phyloP scores from a whole-genome alignment of 2,888 invertebrate genomes.

The Catocala sponsa region DNA sequence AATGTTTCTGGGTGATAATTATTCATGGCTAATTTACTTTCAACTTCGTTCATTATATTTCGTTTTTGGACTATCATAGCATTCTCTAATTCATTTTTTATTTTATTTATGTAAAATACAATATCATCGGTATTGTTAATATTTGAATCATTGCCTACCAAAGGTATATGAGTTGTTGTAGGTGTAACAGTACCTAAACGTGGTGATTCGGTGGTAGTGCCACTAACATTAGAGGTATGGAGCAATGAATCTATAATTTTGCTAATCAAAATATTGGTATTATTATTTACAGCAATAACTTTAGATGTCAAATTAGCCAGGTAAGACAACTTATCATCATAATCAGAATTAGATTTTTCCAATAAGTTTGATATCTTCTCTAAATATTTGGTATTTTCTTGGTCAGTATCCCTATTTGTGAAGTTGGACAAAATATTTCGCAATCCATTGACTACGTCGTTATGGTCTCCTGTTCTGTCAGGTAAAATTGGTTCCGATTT shows the following conservation, averaged over 20 bases:
- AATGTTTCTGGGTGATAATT: slow-evolving; percentile 26
- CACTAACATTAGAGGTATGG: background rate
- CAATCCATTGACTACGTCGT: slow-evolving; percentile 41
- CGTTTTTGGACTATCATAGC: slow-evolving; percentile 50
- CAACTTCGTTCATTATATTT: slow-evolving; percentile 52
- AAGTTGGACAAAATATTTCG: slow-evolving; percentile 45
- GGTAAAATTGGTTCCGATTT: slow-evolving; percentile 1
- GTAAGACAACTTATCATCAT: slow-evolving; percentile 34
- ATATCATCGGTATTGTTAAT: slow-evolving; percentile 49
- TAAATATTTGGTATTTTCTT: slow-evolving; percentile 28
- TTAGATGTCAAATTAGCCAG: slow-evolving; percentile 35
- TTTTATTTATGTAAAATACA: slow-evolving; percentile 49
- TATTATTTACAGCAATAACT: slow-evolving; percentile 28
- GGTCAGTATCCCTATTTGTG: slow-evolving; percentile 19
- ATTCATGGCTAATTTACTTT: slow-evolving; percentile 41
- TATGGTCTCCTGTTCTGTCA: slow-evolving; percentile 25
- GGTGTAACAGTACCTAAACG: background rate
- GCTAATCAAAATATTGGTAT: slow-evolving; percentile 31
- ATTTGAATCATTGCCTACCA: slow-evolving; percentile 8
- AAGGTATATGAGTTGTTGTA: background rate
- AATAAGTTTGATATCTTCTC: slow-evolving; percentile 40
- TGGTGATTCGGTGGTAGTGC: slow-evolving; percentile 12
- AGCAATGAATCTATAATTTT: slow-evolving; percentile 30
- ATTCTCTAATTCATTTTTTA: slow-evolving; percentile 53
- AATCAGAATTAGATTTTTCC: slow-evolving; percentile 33